phyloP scores from a whole-genome alignment of 2,797 vertebrate genomes.

The Ctenopoma kingsleyae region DNA sequence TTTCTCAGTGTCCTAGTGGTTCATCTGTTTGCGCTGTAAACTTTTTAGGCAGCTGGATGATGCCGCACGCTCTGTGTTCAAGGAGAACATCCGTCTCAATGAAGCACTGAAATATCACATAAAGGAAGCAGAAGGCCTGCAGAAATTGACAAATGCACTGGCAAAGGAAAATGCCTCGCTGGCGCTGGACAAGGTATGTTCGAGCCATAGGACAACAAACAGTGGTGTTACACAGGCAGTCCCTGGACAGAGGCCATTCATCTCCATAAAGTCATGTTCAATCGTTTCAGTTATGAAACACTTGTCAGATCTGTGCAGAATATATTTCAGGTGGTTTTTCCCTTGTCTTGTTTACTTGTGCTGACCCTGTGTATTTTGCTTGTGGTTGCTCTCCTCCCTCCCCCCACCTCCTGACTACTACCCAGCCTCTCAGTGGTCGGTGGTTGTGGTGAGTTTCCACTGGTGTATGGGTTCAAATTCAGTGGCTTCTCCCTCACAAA shows the following conservation, averaged over 20 bases:
- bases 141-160: conserved; percentile 79
- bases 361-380: conserved; percentile 84
- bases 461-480: conserved; percentile 69
- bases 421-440: conserved; percentile 80
- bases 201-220: conserved; percentile 55
- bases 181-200: conserved; percentile 79
- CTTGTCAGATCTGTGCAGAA: conserved; percentile 69
- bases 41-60: conserved; percentile 87
- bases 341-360: conserved; percentile 80
- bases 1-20: conserved; percentile 6
- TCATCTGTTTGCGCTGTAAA: conserved; percentile 41
- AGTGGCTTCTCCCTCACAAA: conserved; percentile 63
- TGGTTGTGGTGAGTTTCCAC: conserved; percentile 83
- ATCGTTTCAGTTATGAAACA: conserved; percentile 64
- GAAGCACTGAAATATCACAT: conserved; percentile 86
- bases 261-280: conserved; percentile 55
- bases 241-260: conserved; percentile 55
- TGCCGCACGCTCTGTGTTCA: conserved; percentile 86
- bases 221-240: conserved; percentile 25
- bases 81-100: conserved; percentile 88
- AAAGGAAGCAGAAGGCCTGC: conserved; percentile 84
- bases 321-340: conserved; percentile 80
- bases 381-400: conserved; percentile 70
- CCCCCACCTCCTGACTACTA: conserved; percentile 71
- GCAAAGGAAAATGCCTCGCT: conserved; percentile 82